These are phyloP conservation scores for Hydrozoanthus tunicans DNA, from an alignment of 64 coral and sea anemone species.

Conservation along the genomic window DNA sequence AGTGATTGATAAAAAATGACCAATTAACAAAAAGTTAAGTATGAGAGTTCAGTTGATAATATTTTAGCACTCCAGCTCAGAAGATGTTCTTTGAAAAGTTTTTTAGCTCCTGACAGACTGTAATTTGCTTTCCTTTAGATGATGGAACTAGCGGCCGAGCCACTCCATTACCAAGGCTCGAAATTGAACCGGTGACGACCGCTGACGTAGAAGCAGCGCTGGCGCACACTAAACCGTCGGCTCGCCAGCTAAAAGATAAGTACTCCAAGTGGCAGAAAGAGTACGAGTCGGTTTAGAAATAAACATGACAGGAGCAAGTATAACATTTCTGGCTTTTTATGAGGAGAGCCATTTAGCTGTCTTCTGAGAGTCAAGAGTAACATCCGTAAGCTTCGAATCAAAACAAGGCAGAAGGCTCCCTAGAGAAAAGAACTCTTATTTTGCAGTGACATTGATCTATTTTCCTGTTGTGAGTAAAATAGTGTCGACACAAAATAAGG, in stretches of 20 bases:
- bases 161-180: conserved; percentile 76
- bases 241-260: conserved; percentile 83
- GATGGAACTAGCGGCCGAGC: conserved; percentile 57
- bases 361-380: too few relatives aligned
- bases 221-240: conserved; percentile 97
- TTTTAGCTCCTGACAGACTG: background rate
- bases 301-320: background rate
- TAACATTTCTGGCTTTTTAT: background rate
- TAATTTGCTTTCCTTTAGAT: background rate
- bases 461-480: background rate
- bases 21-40: too few relatives aligned
- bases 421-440: background rate
- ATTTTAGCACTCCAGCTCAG: too few relatives aligned
- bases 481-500: too few relatives aligned
- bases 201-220: conserved; percentile 95
- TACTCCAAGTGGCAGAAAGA: conserved; percentile 93
- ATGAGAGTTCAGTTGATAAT: too few relatives aligned
- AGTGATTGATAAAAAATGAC: too few relatives aligned
- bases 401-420: background rate
- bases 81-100: too few relatives aligned
- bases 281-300: conserved; percentile 58
- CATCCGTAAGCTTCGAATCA: too few relatives aligned
- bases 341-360: background rate
- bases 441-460: background rate
- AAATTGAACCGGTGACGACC: conserved; percentile 90